These are phyloP conservation scores for Leptopilina drosophilae DNA, from an alignment of 2,888 invertebrate genomes.

Conservation along the genomic window DNA sequence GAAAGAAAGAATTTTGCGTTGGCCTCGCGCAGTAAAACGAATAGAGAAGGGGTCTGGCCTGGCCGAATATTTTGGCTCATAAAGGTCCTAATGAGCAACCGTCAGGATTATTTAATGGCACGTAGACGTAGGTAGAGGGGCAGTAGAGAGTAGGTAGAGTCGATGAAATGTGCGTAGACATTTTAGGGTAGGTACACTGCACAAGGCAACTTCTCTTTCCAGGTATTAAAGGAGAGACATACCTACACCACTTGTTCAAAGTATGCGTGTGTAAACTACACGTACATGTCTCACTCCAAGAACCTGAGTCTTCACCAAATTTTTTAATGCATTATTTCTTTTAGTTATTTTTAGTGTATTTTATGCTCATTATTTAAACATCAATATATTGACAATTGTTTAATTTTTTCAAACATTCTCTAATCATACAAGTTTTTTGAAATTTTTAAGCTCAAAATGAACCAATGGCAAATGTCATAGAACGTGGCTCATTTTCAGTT, in stretches of 20 bases:
- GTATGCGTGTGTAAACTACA: slow-evolving; percentile 8
- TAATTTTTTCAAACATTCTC: too few species aligned
- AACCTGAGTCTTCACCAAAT: too few species aligned
- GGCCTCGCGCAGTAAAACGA: slow-evolving; percentile 16
- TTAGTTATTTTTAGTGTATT: too few species aligned
- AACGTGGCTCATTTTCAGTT: too few species aligned
- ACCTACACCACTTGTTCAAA: slow-evolving; percentile 1
- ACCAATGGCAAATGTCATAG: too few species aligned
- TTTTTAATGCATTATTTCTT: too few species aligned
- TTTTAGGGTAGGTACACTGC: slow-evolving; percentile 55
- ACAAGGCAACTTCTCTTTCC: slow-evolving; percentile 55
- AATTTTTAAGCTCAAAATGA: too few species aligned
- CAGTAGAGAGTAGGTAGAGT: slow-evolving; percentile 13
- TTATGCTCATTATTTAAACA: too few species aligned
- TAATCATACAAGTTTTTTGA: too few species aligned
- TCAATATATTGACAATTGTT: too few species aligned
- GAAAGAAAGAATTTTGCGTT: neutral
- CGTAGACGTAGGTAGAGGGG: slow-evolving; percentile 50
- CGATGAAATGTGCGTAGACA: slow-evolving; percentile 10
- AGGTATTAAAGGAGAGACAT: slow-evolving; percentile 64
- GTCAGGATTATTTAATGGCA: slow-evolving; percentile 73
- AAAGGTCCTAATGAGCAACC: slow-evolving; percentile 73
- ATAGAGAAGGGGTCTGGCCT: slow-evolving; percentile 30
- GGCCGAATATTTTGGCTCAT: slow-evolving; percentile 71
- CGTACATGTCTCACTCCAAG: slow-evolving; percentile 17